These are phyloP conservation scores for Orchesellides sinensis DNA, from an alignment of 2,888 invertebrate species.

Conservation along the genomic window DNA sequence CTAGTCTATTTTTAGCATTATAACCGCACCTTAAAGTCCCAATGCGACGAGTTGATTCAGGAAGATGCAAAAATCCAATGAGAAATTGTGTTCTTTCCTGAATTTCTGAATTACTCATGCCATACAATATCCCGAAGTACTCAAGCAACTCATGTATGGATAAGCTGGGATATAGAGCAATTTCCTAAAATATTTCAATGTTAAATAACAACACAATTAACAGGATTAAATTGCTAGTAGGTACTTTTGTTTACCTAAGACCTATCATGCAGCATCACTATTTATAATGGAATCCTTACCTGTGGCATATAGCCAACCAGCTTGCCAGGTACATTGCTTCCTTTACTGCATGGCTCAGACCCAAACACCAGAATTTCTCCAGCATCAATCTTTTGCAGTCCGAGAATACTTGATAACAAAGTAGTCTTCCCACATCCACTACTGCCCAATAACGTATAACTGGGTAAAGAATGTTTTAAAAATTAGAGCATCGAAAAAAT, in stretches of 20 bases:
- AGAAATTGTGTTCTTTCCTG: slow-evolving; percentile 88
- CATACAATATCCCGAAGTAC: slow-evolving; percentile 97
- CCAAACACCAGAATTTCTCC: slow-evolving; percentile 94
- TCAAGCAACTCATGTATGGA: slow-evolving; percentile 95
- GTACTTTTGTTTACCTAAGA: not conserved
- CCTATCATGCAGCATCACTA: not conserved
- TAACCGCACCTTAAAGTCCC: slow-evolving; percentile 18
- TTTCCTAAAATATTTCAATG: too few species aligned
- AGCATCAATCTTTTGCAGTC: slow-evolving; percentile 88
- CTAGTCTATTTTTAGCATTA: not conserved
- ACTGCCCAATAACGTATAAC: slow-evolving; percentile 95
- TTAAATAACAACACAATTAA: not conserved
- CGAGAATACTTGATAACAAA: slow-evolving; percentile 92
- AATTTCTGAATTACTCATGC: slow-evolving; percentile 91
- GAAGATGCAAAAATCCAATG: slow-evolving; percentile 93
- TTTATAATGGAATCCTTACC: slow-evolving; percentile 12
- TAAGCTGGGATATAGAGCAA: slow-evolving; percentile 92
- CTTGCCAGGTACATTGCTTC: slow-evolving; percentile 90
- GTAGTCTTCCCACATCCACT: slow-evolving; percentile 95
- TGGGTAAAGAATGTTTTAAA: slow-evolving; percentile 76
- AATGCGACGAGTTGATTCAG: slow-evolving; percentile 78
- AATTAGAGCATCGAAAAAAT: not conserved
- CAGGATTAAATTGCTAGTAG: not conserved
- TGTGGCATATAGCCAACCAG: slow-evolving; percentile 64
- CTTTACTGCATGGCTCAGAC: slow-evolving; percentile 85